Conservation (phyloP, 2,113 vertebrate genomes). For the Azemiops feae region DNA sequence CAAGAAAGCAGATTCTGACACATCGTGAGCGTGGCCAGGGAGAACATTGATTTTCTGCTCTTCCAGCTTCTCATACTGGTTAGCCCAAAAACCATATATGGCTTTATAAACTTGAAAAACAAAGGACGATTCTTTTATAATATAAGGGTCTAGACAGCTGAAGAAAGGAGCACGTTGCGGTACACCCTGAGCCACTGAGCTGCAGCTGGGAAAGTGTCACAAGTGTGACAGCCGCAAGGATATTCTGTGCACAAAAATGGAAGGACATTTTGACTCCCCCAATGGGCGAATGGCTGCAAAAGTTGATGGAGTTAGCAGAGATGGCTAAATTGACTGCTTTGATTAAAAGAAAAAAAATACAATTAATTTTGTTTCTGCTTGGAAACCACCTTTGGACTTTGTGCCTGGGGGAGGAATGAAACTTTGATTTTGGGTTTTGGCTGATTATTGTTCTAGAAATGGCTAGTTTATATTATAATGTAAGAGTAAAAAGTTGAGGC, state of each 20-base stretch:
- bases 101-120: neutral
- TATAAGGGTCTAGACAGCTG: neutral
- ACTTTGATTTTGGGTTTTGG: neutral
- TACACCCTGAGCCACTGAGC: neutral
- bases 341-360: neutral
- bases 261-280: neutral
- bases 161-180: neutral
- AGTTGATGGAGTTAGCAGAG: neutral
- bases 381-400: neutral
- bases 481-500: too few relatives aligned
- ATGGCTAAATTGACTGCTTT: neutral
- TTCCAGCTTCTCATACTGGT: neutral
- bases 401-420: neutral
- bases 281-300: neutral
- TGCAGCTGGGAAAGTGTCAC: neutral
- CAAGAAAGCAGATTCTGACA: neutral
- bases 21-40: neutral
- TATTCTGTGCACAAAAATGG: neutral
- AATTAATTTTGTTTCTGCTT: neutral
- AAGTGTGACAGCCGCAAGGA: neutral
- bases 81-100: neutral
- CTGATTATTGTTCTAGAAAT: too few relatives aligned
- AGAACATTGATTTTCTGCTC: neutral
- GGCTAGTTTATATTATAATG: too few relatives aligned
- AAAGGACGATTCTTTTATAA: neutral